Base-by-base conservation (phyloP, 2,113 vertebrate genomes). In the Smithornis capensis region DNA sequence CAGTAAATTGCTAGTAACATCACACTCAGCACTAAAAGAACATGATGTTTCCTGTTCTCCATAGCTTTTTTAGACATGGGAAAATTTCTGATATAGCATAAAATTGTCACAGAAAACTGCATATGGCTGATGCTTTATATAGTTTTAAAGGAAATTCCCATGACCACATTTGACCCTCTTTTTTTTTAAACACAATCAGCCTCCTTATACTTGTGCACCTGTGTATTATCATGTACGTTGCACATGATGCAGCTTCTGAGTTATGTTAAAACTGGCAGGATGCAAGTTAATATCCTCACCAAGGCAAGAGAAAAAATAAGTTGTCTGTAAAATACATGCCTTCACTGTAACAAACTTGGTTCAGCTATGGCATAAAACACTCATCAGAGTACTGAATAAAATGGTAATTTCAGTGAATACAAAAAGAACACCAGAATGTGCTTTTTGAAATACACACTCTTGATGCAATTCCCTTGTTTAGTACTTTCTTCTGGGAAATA, bases 61-160 rank as follows among this genome's bases (percentile, higher is more conserved):
- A 2, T 55, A 73, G 44, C 74, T 92, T 96, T 96, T 95, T 95
- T 84, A 95, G 88, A 84, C 85, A 89, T 53, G 75, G 68, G 57
- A 87, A 91, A 88, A 92, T 56, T 44, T 83, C 87, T 92, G 91
- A 93, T 85, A 83, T 28, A 87, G 63, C 52, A 70, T 80, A 93
- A 94, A 96, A 91, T 71, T 86, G 57, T 60, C 73, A 75, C 82
- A 92, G 73, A 93, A 92, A 40, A 42, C 52, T 85, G 73, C 94
- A 87, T 81, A 92, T 87, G 88, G 62, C 60, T 85, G 85, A 70
- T 95, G 89, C 81, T 21, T 89, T 91, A 80, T 40, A 90, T 63
- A 96, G 92, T 37, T 77, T 90, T 52, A 62, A 89, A 95, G 90
- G 95, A 96, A 96, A 95, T 95, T 96, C 88, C 91, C 77, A 75